Evolutionary conservation across 2,797 vertebrate genomes (phyloP).

Genomic region (Myiotriccus ornatus): DNA sequence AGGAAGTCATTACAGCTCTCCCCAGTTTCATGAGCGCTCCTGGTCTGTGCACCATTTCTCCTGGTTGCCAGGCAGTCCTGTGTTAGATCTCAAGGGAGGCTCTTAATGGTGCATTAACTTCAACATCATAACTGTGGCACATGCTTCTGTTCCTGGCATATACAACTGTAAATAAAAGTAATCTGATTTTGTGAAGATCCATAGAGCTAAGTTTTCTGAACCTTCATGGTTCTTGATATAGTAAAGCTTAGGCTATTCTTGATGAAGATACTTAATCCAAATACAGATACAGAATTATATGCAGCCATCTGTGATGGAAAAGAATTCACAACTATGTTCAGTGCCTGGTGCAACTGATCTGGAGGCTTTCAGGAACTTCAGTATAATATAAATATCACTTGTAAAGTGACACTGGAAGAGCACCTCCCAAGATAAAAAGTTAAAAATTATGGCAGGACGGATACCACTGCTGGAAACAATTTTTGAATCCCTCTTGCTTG

Average conservation of each 20-base stretch:
- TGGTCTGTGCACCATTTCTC: neutral
- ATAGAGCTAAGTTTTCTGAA: neutral
- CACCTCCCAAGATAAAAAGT: neutral
- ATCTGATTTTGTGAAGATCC: neutral
- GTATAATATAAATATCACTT: neutral
- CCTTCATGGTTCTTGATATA: fast-evolving
- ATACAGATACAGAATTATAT: neutral
- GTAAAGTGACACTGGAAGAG: neutral
- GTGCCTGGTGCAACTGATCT: fast-evolving
- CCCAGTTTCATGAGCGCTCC: neutral
- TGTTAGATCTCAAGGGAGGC: neutral
- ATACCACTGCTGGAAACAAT: neutral
- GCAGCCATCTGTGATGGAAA: neutral
- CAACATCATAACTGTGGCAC: neutral
- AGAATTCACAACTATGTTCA: neutral
- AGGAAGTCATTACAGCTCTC: slow-evolving; percentile 41
- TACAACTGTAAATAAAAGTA: neutral
- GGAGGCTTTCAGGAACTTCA: neutral
- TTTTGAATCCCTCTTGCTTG: neutral
- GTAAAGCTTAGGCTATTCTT: neutral
- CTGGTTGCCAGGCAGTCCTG: neutral
- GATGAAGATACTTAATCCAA: neutral
- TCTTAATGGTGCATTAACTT: neutral
- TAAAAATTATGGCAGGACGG: neutral
- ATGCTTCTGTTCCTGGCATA: neutral